Percentiles rank a stretch among this genome's conserved stretches.
Evolutionary conservation across 2,113 vertebrate genomes (phyloP).

Genomic region (Psettodes erumei): DNA sequence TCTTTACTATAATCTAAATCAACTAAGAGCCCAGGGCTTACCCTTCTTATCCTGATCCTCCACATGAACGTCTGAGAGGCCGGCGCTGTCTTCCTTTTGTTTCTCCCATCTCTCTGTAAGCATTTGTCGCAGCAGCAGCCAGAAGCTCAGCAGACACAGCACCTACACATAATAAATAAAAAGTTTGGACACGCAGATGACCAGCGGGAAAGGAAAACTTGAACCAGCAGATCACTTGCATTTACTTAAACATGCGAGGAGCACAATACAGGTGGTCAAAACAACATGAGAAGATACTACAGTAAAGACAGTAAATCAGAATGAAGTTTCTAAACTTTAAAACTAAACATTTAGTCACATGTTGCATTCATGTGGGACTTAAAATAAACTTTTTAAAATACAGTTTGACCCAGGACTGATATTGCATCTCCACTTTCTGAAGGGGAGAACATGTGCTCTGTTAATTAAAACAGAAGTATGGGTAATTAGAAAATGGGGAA

Average conservation of each 20-base stretch:
- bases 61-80: conserved; percentile 90
- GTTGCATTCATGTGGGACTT: background rate
- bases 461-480: conserved; percentile 6
- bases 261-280: background rate
- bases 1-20: background rate
- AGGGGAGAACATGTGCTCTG: background rate
- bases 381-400: conserved; percentile 34
- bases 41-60: conserved; percentile 86
- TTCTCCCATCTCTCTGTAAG: conserved; percentile 91
- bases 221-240: background rate
- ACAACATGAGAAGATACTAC: background rate
- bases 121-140: conserved; percentile 95
- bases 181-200: conserved; percentile 10
- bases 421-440: background rate
- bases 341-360: conserved; percentile 13
- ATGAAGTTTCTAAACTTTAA: conserved; percentile 3
- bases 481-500: background rate
- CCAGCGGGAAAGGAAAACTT: background rate
- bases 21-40: conserved; percentile 65
- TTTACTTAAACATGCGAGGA: conserved; percentile 19
- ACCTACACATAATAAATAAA: conserved; percentile 80
- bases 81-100: conserved; percentile 81
- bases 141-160: conserved; percentile 95
- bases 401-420: conserved; percentile 17
- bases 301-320: conserved; percentile 32